Conservation (phyloP, 2,888 invertebrate species). For the Acleris holmiana region DNA sequence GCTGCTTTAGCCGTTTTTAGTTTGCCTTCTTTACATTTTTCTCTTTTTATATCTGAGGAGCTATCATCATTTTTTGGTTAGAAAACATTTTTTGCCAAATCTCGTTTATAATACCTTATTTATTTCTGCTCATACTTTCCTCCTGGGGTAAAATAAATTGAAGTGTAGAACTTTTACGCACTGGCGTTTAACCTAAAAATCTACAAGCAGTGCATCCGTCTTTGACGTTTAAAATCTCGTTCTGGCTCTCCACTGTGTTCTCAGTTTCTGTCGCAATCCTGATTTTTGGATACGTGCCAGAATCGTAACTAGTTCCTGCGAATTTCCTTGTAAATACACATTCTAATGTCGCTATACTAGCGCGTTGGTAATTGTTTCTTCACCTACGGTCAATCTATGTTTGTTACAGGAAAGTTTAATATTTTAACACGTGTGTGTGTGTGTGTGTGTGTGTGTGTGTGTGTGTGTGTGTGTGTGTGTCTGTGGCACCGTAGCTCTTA, state of each 20-base stretch:
- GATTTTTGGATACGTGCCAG: conserved; percentile 35
- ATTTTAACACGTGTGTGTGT: too few species aligned
- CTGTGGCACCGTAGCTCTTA: too few species aligned
- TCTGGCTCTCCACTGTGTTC: conserved; percentile 33
- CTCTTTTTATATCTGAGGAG: neutral
- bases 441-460: too few species aligned
- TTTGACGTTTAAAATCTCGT: conserved; percentile 32
- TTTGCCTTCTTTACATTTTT: conserved; percentile 6
- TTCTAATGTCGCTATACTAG: conserved; percentile 5
- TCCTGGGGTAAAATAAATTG: too few species aligned
- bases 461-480: too few species aligned
- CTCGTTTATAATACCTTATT: too few species aligned
- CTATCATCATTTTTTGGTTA: too few species aligned
- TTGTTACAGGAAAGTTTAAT: too few species aligned
- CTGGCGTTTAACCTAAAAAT: conserved; percentile 19
- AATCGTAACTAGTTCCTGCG: conserved; percentile 31
- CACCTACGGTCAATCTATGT: neutral
- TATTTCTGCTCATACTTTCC: too few species aligned
- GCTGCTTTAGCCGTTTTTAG: conserved; percentile 13
- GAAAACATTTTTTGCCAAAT: too few species aligned
- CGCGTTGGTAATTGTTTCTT: neutral
- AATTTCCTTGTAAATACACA: conserved; percentile 28
- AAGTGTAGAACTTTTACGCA: neutral
- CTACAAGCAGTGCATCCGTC: conserved; percentile 26
- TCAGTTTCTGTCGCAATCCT: conserved; percentile 32